Evolutionary conservation across 2,888 invertebrate species (phyloP), one percentile per base, ranked within the genome.

Genomic region (Eurois occulta): DNA sequence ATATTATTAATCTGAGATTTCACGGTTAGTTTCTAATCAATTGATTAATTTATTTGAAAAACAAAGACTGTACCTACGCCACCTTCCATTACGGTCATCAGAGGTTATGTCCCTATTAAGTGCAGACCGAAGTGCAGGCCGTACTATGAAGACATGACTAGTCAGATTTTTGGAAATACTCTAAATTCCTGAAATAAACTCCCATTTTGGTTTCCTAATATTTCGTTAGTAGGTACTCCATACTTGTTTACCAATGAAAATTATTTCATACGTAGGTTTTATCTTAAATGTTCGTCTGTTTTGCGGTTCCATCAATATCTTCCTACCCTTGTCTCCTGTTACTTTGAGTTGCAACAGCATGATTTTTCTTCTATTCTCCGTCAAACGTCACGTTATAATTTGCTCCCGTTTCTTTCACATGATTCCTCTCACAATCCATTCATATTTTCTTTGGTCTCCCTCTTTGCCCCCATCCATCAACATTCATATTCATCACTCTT

Each of bases 1-100:
- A n/a, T n/a, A n/a, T n/a, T n/a, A 46, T 52, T 60, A 73, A 81
- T 81, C 75, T 48, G 75, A 11, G 69, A 81, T 81, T 81, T 85
- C 32, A 85, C 46, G 66, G 46, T 35, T 65, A 38, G 16, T 43
- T 80, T 70, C 16, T 70, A 81, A 85, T 85, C 81, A 21, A 41
- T 24, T 41, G 69, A 81, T 81, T 66, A 46, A 28, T 43, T 64
- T 41, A 0, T 38, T 55, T n/a, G 28, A 38, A 69, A 72, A 65
- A 83, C 35, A 38, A 84, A 46, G 18, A 41, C 21, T 41, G 38
- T 52, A 48, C 10, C 8, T 28, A 21, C 11, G 2, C 2, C 52
- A 78, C 3, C 13, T 80, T 24, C 8, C 0, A 35, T 43, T 66
- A 7, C 18, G 7, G 35, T 52, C 1, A 11, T 24, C 32, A 48